These are phyloP conservation scores for Brachionus rubens DNA, from an alignment of 1,140 invertebrate species.

Conservation along the genomic window DNA sequence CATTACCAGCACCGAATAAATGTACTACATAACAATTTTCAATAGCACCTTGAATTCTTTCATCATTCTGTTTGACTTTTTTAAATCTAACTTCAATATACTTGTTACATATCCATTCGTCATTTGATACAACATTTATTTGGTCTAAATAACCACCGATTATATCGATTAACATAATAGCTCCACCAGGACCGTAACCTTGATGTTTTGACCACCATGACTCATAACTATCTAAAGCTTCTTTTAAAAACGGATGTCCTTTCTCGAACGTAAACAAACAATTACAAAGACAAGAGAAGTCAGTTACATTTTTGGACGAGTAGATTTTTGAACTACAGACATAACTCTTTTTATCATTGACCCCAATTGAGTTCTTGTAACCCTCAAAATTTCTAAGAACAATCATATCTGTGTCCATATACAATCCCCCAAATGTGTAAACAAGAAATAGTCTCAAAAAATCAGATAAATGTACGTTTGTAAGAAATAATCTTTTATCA, in stretches of 20 bases:
- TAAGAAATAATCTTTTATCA: background rate
- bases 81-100: background rate
- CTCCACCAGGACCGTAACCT: constrained; percentile 15
- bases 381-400: background rate
- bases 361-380: background rate
- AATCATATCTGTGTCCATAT: background rate
- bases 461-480: background rate
- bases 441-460: background rate
- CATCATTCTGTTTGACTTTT: background rate
- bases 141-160: background rate
- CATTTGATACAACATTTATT: background rate
- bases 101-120: background rate
- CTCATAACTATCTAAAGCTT: background rate
- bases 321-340: background rate
- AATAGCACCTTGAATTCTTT: background rate
- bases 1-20: background rate
- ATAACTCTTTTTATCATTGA: background rate
- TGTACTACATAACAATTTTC: constrained; percentile 7
- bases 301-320: background rate
- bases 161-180: background rate
- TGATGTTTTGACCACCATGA: constrained; percentile 18
- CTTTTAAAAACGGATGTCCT: background rate
- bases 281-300: constrained; percentile 21
- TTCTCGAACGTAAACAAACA: constrained; percentile 25
- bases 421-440: background rate